Conservation (phyloP, 2,797 vertebrate species). For the Eupleurogrammus muticus region DNA sequence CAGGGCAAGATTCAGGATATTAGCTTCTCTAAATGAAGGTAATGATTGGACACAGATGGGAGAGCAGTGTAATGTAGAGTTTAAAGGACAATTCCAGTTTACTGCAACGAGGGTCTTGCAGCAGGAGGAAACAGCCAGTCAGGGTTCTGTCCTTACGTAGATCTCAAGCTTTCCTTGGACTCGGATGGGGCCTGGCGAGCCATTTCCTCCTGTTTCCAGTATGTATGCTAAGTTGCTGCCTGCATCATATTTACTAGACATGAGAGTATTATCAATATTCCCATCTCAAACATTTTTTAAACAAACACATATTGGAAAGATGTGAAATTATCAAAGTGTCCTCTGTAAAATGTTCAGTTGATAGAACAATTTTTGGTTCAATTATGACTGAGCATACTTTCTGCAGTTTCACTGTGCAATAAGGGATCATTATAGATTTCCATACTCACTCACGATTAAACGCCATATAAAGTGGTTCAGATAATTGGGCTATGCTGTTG, state of each 20-base stretch:
- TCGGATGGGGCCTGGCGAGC: neutral
- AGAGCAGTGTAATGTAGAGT: conserved; percentile 39
- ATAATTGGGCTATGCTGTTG: neutral
- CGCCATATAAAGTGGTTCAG: neutral
- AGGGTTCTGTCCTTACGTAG: neutral
- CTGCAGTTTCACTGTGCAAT: neutral
- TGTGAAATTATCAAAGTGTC: neutral
- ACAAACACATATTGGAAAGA: neutral
- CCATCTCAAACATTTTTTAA: conserved; percentile 6
- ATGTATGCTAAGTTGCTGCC: neutral
- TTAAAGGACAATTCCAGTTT: conserved; percentile 45
- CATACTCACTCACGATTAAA: neutral
- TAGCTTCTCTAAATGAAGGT: conserved; percentile 47
- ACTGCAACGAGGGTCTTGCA: conserved; percentile 12
- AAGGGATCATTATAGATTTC: neutral
- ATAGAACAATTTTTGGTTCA: neutral
- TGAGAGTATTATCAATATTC: neutral
- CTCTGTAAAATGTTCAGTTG: neutral
- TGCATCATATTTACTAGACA: neutral
- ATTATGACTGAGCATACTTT: neutral
- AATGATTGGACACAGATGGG: conserved; percentile 55
- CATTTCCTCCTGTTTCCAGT: neutral
- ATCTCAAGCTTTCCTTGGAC: neutral
- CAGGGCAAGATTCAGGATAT: conserved; percentile 44
- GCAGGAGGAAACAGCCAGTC: neutral